phyloP scores from a whole-genome alignment of 1,140 invertebrate species.

The Pachyrhynchus sulphureomaculatus region DNA sequence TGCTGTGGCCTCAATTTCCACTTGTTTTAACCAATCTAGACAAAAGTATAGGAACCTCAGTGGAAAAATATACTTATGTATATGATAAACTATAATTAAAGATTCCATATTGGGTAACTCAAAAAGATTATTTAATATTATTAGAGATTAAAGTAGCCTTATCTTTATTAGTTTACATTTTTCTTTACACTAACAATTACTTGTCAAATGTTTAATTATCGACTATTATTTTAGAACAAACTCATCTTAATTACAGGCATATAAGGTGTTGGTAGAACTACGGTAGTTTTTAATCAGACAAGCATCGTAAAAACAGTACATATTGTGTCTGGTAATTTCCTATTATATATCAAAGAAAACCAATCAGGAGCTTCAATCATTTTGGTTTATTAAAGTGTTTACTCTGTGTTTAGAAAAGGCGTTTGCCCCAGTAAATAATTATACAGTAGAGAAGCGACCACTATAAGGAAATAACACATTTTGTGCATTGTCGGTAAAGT shows the following conservation, averaged over 20 bases:
- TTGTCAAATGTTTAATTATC: no score
- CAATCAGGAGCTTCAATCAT: slow-evolving; percentile 4
- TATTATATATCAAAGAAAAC: slow-evolving; percentile 1
- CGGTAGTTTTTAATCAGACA: not conserved
- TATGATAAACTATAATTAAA: no score
- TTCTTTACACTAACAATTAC: no score
- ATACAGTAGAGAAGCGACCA: not conserved
- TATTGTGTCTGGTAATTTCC: slow-evolving; percentile 8
- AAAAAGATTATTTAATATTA: no score
- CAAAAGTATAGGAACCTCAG: not conserved
- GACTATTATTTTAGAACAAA: not conserved
- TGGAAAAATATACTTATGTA: not conserved
- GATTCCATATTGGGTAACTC: no score
- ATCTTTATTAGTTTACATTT: no score
- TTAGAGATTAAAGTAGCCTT: no score
- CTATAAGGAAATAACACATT: slow-evolving; percentile 5
- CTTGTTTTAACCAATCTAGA: no score
- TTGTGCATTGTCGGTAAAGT: not conserved
- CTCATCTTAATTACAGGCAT: not conserved
- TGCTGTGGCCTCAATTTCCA: no score
- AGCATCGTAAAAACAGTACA: not conserved
- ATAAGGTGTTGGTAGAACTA: not conserved
- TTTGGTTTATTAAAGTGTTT: slow-evolving; percentile 11
- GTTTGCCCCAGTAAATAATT: slow-evolving; percentile 2
- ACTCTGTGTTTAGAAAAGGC: slow-evolving; percentile 14